These are phyloP conservation scores for Globodera rostochiensis DNA, from an alignment of 1,140 invertebrate species.

Conservation along the genomic window DNA sequence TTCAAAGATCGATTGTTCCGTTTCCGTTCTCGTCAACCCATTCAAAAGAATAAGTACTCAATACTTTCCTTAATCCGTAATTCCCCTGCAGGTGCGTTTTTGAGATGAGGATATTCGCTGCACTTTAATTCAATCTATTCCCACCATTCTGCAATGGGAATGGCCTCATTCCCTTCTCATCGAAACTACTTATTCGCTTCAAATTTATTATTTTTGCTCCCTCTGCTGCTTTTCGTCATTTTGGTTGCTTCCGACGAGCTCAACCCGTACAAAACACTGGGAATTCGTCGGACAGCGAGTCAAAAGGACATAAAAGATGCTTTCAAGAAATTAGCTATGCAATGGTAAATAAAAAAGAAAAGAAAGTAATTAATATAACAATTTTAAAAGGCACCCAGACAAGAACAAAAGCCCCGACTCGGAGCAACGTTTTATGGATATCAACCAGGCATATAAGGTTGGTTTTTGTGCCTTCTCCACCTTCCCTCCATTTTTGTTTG, in stretches of 20 bases:
- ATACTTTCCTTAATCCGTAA: too few species aligned
- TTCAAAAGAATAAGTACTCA: too few species aligned
- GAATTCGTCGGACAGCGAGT: constrained; percentile 45
- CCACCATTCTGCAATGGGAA: not conserved
- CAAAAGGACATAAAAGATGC: constrained; percentile 60
- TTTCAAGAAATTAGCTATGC: constrained; percentile 57
- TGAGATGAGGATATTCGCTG: too few species aligned
- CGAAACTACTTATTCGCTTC: not conserved
- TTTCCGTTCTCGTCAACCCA: too few species aligned
- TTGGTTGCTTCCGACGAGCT: not conserved
- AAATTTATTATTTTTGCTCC: not conserved
- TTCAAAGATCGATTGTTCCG: too few species aligned
- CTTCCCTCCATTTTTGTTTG: not conserved
- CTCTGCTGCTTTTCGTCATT: not conserved
- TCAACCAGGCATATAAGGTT: constrained; percentile 59
- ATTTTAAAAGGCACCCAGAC: constrained; percentile 59
- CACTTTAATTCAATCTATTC: too few species aligned
- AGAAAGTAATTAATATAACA: not conserved
- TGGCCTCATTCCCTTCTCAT: not conserved
- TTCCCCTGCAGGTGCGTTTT: too few species aligned
- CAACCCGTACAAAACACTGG: constrained; percentile 38
- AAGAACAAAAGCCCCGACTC: constrained; percentile 57
- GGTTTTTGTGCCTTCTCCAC: not conserved
- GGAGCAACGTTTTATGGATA: constrained; percentile 56
- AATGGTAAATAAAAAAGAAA: constrained; percentile 51